Evolutionary conservation across 2,797 vertebrate genomes (phyloP).

Genomic region (Eulemur mongoz): DNA sequence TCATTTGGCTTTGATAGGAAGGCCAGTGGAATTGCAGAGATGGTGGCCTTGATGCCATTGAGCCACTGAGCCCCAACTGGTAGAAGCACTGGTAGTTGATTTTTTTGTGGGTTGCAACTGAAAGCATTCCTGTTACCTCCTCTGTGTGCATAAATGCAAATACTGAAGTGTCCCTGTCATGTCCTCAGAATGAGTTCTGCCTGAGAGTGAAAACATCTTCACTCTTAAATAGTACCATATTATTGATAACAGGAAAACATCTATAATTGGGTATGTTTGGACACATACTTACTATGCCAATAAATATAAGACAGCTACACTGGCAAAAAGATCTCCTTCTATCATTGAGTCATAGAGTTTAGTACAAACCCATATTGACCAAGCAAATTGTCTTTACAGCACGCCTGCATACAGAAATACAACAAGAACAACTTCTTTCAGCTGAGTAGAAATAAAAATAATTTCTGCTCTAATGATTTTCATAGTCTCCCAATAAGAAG

Average conservation of each 20-base stretch:
- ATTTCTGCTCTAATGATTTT: slow-evolving; percentile 74
- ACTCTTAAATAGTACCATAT: slow-evolving; percentile 37
- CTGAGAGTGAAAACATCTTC: slow-evolving; percentile 18
- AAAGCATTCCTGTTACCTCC: background rate
- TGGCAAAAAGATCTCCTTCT: slow-evolving; percentile 56
- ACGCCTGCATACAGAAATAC: slow-evolving; percentile 48
- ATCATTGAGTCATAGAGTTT: slow-evolving; percentile 38
- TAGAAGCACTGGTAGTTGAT: background rate
- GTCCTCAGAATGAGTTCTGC: slow-evolving; percentile 33
- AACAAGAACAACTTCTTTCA: slow-evolving; percentile 59
- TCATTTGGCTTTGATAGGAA: background rate
- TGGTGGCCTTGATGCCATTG: background rate
- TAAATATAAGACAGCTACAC: slow-evolving; percentile 59
- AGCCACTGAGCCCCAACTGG: background rate
- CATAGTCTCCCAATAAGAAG: slow-evolving; percentile 68
- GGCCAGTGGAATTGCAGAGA: background rate
- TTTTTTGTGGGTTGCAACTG: background rate
- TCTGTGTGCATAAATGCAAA: background rate
- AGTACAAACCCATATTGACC: slow-evolving; percentile 63
- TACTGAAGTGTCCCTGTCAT: background rate
- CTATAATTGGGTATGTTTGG: slow-evolving; percentile 45
- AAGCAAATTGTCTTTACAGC: slow-evolving; percentile 55
- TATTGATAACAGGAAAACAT: slow-evolving; percentile 49
- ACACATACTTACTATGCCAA: slow-evolving; percentile 45
- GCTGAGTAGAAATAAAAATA: slow-evolving; percentile 70